Percentiles rank a stretch among this genome's conserved stretches.
Conservation (phyloP, 2,113 vertebrate genomes). For the Sterna hirundo region DNA sequence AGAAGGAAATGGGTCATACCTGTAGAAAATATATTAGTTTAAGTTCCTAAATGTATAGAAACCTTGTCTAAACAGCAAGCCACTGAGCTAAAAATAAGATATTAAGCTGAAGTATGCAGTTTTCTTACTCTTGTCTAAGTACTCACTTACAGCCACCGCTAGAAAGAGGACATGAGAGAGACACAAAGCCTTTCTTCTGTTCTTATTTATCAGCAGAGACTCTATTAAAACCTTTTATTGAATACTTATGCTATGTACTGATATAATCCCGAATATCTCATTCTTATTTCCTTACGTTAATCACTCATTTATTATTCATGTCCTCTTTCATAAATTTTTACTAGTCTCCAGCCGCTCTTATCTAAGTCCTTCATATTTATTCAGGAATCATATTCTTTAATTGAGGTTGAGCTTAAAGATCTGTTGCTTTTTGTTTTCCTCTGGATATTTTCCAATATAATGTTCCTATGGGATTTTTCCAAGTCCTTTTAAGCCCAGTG, state of each 20-base stretch:
- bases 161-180: background rate
- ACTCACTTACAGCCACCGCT: background rate
- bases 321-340: background rate
- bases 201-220: background rate
- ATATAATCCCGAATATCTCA: background rate
- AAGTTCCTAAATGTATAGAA: background rate
- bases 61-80: background rate
- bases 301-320: conserved; percentile 35
- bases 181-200: background rate
- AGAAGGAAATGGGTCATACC: background rate
- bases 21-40: background rate
- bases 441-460: background rate
- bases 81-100: background rate
- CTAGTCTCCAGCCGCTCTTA: background rate
- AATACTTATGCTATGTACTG: background rate
- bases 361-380: conserved; percentile 29
- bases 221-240: background rate
- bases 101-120: background rate
- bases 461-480: background rate
- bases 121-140: background rate
- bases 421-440: background rate
- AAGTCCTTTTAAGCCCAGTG: background rate
- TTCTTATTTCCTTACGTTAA: background rate
- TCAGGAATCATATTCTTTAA: conserved; percentile 1
- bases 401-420: background rate